These are phyloP conservation scores for Ahaetulla prasina DNA, from an alignment of 2,113 vertebrate genomes.

Conservation along the genomic window DNA sequence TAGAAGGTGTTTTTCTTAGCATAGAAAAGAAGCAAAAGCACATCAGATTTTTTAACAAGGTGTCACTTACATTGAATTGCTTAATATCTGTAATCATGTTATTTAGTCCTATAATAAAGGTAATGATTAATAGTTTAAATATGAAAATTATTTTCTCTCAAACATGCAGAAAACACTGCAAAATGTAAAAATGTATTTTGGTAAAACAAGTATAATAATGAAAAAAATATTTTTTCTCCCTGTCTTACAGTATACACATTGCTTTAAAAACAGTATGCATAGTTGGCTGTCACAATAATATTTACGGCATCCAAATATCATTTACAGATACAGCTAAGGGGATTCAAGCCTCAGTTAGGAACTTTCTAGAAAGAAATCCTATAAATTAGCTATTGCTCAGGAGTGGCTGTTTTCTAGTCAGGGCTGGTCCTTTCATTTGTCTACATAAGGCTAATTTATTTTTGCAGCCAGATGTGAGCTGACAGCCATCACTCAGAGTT, in stretches of 20 bases:
- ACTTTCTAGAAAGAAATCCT: conserved; percentile 77
- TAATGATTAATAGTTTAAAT: conserved; percentile 48
- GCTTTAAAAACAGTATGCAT: conserved; percentile 28
- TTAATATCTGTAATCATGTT: conserved; percentile 30
- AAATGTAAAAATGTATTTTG: conserved; percentile 40
- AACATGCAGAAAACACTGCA: conserved; percentile 15
- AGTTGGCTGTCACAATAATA: conserved; percentile 55
- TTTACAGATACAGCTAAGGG: conserved; percentile 74
- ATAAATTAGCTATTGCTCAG: conserved; percentile 76
- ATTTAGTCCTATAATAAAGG: conserved; percentile 6
- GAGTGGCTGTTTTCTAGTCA: conserved; percentile 72
- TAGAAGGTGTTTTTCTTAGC: conserved; percentile 6
- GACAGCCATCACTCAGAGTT: conserved; percentile 97
- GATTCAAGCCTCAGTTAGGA: conserved; percentile 69
- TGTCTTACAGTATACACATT: conserved; percentile 2
- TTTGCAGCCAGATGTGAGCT: conserved; percentile 94
- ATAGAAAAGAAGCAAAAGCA: neutral
- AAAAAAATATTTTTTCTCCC: conserved; percentile 58
- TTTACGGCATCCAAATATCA: conserved; percentile 71
- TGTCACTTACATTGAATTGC: conserved; percentile 34
- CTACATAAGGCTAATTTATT: conserved; percentile 99
- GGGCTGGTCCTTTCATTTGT: conserved; percentile 89
- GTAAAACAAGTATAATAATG: conserved; percentile 45
- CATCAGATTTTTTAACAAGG: conserved; percentile 30
- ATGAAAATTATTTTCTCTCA: conserved; percentile 38